These are phyloP conservation scores for Tadarida brasiliensis DNA, from an alignment of 2,797 vertebrate species.

Conservation along the genomic window DNA sequence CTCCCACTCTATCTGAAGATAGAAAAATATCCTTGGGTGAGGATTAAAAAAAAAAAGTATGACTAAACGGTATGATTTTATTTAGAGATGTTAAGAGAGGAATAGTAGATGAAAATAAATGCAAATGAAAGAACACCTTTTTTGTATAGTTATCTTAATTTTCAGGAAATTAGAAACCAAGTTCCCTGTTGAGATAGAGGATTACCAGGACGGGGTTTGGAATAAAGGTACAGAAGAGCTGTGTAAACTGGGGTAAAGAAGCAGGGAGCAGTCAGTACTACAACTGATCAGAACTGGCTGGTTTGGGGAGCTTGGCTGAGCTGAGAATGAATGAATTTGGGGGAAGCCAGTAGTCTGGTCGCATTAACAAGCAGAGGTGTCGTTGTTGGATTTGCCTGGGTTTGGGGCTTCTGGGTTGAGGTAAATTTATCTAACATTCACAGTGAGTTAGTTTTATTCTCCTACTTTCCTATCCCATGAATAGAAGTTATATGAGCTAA, in stretches of 20 bases:
- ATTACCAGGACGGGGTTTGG: neutral
- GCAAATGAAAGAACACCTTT: constrained; percentile 10
- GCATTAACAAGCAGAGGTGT: neutral
- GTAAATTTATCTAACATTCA: constrained; percentile 19
- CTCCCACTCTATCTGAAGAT: too few species aligned
- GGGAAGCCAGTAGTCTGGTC: neutral
- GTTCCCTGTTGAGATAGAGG: neutral
- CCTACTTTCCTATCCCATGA: neutral
- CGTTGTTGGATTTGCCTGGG: neutral
- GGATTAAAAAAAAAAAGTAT: neutral
- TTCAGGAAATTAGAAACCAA: constrained; percentile 45
- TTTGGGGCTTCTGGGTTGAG: neutral
- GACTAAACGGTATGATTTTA: constrained; percentile 24
- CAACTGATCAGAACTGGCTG: neutral
- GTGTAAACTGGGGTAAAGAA: neutral
- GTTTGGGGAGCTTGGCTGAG: neutral
- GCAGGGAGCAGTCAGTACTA: neutral
- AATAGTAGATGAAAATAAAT: constrained; percentile 31
- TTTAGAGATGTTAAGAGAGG: constrained; percentile 23
- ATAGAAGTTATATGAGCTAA: constrained; percentile 8
- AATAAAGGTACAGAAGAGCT: neutral
- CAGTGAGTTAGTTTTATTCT: constrained; percentile 14
- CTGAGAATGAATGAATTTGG: neutral
- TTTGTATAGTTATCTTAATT: constrained; percentile 19
- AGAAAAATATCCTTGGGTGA: too few species aligned